Base-by-base conservation (phyloP, 2,797 vertebrate genomes). In the Austrolebias charrua region DNA sequence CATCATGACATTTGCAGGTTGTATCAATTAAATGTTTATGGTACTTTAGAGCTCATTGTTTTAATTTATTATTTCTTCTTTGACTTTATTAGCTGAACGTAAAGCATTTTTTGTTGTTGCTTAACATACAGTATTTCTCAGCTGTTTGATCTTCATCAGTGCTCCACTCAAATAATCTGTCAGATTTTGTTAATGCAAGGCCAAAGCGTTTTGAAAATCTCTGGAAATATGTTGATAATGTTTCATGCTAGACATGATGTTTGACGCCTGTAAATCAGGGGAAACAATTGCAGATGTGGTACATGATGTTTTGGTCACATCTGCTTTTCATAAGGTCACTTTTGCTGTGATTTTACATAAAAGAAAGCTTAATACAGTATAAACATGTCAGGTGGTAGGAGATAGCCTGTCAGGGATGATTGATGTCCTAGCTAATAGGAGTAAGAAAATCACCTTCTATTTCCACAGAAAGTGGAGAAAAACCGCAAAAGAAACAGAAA, bases 401-500 rank as follows among this genome's bases (percentile, higher is more conserved):
- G 10, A 18, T 28, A 6, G 24, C 5, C 3, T 29, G 38, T 57
- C 44, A 18, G 28, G 16, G 10, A 18, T 12, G n/a, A 42, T 12
- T 20, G 49, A 51, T 51, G 49, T 54, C 35, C 4, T 33, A 42
- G 12, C 12, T 19, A 14, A 19, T n/a, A 13, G 18, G 48, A 59
- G 61, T 9, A 56, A 20, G 63, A 38, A 67, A 51, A 58, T 1
- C 6, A 5, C 24, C 12, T 69, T 44, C 11, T 4, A 46, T 51
- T 45, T 31, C 5, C 1, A 4, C 19, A 46, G 3, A 0, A 24
- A 14, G 29, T 46, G 49, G n/a, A 44, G 8, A 2, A 13, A 0
- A 35, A 13, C 11, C 50, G 0, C 4, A 45, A 6, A 5, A 28
- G 2, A 57, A 53, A 44, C 42, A 15, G n/a, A 53, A 79, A 78